Percentiles rank a stretch among this genome's conserved stretches.
Evolutionary conservation across 2,113 vertebrate species (phyloP).

Genomic region (Echinops telfairi): DNA sequence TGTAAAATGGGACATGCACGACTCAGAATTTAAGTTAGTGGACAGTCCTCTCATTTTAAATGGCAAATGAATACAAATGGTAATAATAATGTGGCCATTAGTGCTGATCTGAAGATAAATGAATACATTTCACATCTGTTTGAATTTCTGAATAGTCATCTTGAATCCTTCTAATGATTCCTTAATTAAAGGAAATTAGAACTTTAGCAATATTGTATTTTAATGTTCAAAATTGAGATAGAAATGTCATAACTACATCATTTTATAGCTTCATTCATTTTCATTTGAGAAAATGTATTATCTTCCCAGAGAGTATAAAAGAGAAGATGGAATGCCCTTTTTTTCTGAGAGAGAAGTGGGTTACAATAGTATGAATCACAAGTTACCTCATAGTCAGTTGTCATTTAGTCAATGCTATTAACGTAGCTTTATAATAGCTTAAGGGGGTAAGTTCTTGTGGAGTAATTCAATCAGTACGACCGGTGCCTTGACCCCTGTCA

Average conservation of each 20-base stretch:
- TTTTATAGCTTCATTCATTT: slow-evolving; percentile 61
- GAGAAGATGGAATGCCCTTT: slow-evolving; percentile 34
- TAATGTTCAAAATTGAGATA: slow-evolving; percentile 49
- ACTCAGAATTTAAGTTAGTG: slow-evolving; percentile 40
- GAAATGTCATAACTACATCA: slow-evolving; percentile 48
- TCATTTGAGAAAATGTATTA: slow-evolving; percentile 69
- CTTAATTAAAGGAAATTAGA: slow-evolving; percentile 79
- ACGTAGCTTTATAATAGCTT: slow-evolving; percentile 70
- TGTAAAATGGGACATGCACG: neutral
- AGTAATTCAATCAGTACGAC: slow-evolving; percentile 68
- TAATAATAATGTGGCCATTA: slow-evolving; percentile 40
- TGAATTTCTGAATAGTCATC: slow-evolving; percentile 52
- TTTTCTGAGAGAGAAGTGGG: slow-evolving; percentile 46
- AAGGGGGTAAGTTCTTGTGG: slow-evolving; percentile 21
- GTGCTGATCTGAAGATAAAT: slow-evolving; percentile 24
- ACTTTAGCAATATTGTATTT: slow-evolving; percentile 65
- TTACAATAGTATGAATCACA: slow-evolving; percentile 66
- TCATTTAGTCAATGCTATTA: slow-evolving; percentile 76
- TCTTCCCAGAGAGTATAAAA: slow-evolving; percentile 46
- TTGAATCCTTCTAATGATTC: slow-evolving; percentile 69
- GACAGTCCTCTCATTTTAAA: slow-evolving; percentile 66
- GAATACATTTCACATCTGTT: slow-evolving; percentile 66
- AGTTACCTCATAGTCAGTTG: slow-evolving; percentile 55
- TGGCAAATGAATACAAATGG: slow-evolving; percentile 66
- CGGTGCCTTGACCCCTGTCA: slow-evolving; percentile 65